Conservation (phyloP, 2,888 invertebrate species). For the Drosophila meridionalis region DNA sequence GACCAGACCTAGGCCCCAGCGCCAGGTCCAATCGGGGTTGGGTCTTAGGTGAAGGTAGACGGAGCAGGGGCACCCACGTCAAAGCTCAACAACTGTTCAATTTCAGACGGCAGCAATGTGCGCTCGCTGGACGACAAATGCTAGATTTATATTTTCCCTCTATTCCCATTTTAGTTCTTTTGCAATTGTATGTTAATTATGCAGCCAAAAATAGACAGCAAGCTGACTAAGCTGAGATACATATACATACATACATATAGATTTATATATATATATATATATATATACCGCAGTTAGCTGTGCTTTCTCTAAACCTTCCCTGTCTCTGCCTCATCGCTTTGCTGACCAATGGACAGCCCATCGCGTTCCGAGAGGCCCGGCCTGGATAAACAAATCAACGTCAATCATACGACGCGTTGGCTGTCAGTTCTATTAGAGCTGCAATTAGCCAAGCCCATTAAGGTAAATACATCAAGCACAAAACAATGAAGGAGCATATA, state of each 20-base stretch:
- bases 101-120: conserved; percentile 7
- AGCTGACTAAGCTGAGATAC: conserved; percentile 20
- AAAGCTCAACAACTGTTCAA: conserved; percentile 13
- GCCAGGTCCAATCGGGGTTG: neutral
- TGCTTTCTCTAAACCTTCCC: neutral
- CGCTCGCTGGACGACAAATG: conserved; percentile 20
- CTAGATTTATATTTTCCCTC: conserved; percentile 31
- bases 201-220: conserved; percentile 58
- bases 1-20: neutral
- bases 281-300: neutral
- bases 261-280: neutral
- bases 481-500: neutral
- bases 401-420: conserved; percentile 68
- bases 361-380: conserved; percentile 21
- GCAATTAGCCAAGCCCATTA: conserved; percentile 58
- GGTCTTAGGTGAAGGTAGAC: neutral
- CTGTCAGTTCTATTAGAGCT: conserved; percentile 60
- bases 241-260: neutral
- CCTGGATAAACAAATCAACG: conserved; percentile 67
- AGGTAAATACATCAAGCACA: conserved; percentile 23
- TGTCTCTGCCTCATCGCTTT: neutral
- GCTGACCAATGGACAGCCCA: conserved; percentile 12
- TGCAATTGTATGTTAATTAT: conserved; percentile 71
- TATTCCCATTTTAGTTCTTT: conserved; percentile 19
- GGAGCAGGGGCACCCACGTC: conserved; percentile 11